Conservation (phyloP, 2,113 vertebrate species). For the Gila orcuttii region DNA sequence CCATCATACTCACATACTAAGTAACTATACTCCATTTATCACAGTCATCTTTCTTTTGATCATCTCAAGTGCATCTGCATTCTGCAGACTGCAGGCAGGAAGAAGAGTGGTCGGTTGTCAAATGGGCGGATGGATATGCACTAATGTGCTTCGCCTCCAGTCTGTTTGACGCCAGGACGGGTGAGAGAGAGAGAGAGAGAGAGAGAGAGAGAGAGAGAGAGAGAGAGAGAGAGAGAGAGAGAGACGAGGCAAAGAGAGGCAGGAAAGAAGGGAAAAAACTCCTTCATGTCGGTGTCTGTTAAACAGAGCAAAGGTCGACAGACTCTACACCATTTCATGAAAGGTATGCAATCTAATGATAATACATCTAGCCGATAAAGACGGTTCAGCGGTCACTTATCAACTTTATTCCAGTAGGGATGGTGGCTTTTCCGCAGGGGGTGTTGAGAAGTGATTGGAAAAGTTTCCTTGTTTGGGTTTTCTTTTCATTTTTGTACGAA, state of each 20-base stretch:
- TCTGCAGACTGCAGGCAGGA: neutral
- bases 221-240: too few relatives aligned
- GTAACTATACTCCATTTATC: slow-evolving; percentile 15
- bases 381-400: slow-evolving; percentile 12
- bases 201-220: slow-evolving; percentile 43
- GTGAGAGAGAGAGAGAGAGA: slow-evolving; percentile 64
- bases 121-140: slow-evolving; percentile 74
- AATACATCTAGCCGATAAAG: neutral
- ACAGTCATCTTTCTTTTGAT: neutral
- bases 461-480: slow-evolving; percentile 51
- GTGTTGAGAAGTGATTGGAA: slow-evolving; percentile 70
- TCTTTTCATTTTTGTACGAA: slow-evolving; percentile 40
- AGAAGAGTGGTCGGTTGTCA: slow-evolving; percentile 57
- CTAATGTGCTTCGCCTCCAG: slow-evolving; percentile 67
- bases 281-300: slow-evolving; percentile 58
- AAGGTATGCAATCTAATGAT: slow-evolving; percentile 62
- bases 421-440: slow-evolving; percentile 60
- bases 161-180: slow-evolving; percentile 71
- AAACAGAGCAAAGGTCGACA: slow-evolving; percentile 36
- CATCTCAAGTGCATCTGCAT: slow-evolving; percentile 14
- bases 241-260: slow-evolving; percentile 54
- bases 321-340: slow-evolving; percentile 13
- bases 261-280: slow-evolving; percentile 45
- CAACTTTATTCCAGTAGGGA: slow-evolving; percentile 56
- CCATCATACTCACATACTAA: neutral